Percentiles rank a stretch among this genome's conserved stretches.
These are phyloP conservation scores for Rhagonycha lutea DNA, from an alignment of 2,888 invertebrate genomes.

Conservation along the genomic window DNA sequence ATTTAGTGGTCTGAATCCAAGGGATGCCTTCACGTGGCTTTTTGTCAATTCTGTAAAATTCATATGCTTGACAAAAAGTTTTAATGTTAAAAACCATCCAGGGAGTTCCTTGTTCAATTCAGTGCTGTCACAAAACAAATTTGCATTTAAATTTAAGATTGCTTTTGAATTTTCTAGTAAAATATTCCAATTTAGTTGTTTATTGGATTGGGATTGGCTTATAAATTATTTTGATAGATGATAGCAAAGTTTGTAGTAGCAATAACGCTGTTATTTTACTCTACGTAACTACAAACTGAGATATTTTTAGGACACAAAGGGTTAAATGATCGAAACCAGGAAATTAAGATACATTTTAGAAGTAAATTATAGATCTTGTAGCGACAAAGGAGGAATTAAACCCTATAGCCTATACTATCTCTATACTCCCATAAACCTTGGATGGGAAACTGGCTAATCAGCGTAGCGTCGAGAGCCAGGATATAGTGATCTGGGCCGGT, in stretches of 20 bases:
- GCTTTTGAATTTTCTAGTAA: not conserved
- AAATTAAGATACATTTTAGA: too few relatives aligned
- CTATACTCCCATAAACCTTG: too few relatives aligned
- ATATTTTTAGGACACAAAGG: too few relatives aligned
- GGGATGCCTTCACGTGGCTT: not conserved
- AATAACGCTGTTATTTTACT: too few relatives aligned
- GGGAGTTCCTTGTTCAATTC: not conserved
- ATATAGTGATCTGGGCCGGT: too few relatives aligned
- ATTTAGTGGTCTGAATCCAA: not conserved
- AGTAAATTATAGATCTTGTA: too few relatives aligned
- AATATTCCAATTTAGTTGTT: not conserved
- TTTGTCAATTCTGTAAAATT: not conserved
- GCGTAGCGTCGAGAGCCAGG: too few relatives aligned
- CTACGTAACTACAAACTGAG: too few relatives aligned
- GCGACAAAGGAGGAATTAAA: too few relatives aligned
- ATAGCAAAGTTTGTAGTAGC: not conserved
- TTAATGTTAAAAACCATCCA: not conserved
- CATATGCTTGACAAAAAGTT: not conserved
- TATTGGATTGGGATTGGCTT: not conserved
- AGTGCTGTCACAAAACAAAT: not conserved
- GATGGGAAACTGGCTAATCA: too few relatives aligned
- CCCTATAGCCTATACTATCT: too few relatives aligned
- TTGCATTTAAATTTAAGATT: not conserved
- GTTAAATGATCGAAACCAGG: too few relatives aligned
- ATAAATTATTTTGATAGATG: not conserved